Base-by-base conservation (phyloP, 1,140 invertebrate genomes). In the Cotesia chilonis region DNA sequence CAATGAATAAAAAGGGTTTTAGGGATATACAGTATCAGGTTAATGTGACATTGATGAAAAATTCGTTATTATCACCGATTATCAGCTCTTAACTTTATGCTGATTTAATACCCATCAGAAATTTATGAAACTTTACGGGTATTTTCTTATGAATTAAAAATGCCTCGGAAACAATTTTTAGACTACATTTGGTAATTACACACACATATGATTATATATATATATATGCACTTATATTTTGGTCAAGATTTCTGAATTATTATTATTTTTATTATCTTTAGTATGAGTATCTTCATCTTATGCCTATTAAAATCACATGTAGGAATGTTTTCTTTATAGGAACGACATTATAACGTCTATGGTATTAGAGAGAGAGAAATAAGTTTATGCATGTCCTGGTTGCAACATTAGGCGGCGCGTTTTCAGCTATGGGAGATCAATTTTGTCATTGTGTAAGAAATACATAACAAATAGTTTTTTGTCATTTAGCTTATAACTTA, bases 401-500 rank as follows among this genome's bases (percentile, higher is more conserved):
- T 98, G 3, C 96, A n/a, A 98, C 97, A 1, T 88, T 99, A 10
- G 97, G 97, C 63, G 96, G 96, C 57, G 97, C 94, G 4, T 98
- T 95, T 87, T 98, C 96, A 20, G 93, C 96, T 6, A 88, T 98
- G 61, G 97, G 97, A 14, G 96, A 98, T 81, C 90, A 94, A 75
- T 93, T 92, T 86, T 79, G 87, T 65, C 85, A 92, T 79, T 96
- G 92, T 89, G 94, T 95, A 90, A 91, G 92, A 68, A 54, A 17
- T 17, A 35, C 61, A 36, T 1, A 2, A 47, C 14, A 37, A 71
- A 35, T 36, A 72, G 68, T 55, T 74, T 52, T 35, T 63, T 70
- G 59, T 57, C 28, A 28, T 28, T 28, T 28, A 1, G 28, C 28
- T 28, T 2, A 28, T 3, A 28, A 2, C 28, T 28, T 28, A 28